Conservation (phyloP, 2,113 vertebrate genomes). For the Ammodytes marinus region DNA sequence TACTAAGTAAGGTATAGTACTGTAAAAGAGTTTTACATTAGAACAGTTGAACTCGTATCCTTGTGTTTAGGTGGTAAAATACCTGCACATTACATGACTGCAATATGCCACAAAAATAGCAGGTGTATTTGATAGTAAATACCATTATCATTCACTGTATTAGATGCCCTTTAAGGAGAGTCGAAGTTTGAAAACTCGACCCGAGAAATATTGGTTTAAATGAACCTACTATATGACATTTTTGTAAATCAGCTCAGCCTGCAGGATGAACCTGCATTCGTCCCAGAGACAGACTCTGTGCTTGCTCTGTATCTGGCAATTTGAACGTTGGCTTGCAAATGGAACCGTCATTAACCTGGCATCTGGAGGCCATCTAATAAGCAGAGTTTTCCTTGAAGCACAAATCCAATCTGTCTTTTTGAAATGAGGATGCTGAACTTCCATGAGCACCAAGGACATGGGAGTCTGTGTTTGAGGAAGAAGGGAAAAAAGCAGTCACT, state of each 20-base stretch:
- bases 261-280: conserved; percentile 21
- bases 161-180: not conserved
- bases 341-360: conserved; percentile 69
- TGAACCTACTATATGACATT: conserved; percentile 40
- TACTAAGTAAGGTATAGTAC: not conserved
- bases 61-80: conserved; percentile 1
- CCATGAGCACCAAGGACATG: conserved; percentile 9
- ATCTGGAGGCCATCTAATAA: conserved; percentile 68
- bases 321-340: conserved; percentile 57
- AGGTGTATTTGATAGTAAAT: not conserved
- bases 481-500: conserved; percentile 15
- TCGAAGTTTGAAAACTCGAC: conserved; percentile 37
- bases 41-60: not conserved
- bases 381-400: conserved; percentile 56
- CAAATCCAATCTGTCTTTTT: conserved; percentile 55
- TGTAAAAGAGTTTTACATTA: not conserved
- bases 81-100: not conserved
- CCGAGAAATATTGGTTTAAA: conserved; percentile 25
- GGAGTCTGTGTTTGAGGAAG: conserved; percentile 48
- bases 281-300: conserved; percentile 8
- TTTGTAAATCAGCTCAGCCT: conserved; percentile 17
- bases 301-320: conserved; percentile 42
- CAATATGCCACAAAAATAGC: not conserved
- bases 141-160: not conserved
- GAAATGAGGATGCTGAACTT: conserved; percentile 60